A percentile compares a stretch with the other conserved stretches of the same genome.
Evolutionary conservation across 2,888 invertebrate species (phyloP).

Genomic region (Rutpela maculata): DNA sequence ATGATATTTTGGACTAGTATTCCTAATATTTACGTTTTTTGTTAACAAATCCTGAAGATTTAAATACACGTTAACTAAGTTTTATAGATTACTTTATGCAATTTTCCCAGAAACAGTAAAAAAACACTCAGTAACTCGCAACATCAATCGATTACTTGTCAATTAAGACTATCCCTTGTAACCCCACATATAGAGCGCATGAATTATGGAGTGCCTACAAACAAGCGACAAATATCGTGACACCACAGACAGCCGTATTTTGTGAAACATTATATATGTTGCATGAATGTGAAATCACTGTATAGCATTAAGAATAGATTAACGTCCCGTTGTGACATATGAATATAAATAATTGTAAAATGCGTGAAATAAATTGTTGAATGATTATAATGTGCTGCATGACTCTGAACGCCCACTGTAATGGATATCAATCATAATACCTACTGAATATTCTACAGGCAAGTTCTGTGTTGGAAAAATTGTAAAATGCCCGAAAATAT

Average conservation of each 20-base stretch:
- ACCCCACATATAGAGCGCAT: not conserved
- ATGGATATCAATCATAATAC: slow-evolving; percentile 13
- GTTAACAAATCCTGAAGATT: too few species aligned
- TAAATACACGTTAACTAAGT: too few species aligned
- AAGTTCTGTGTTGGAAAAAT: not conserved
- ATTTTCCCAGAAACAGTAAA: too few species aligned
- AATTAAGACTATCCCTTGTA: not conserved
- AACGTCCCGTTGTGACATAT: slow-evolving; percentile 47
- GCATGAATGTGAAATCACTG: slow-evolving; percentile 51
- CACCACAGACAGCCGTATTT: slow-evolving; percentile 50
- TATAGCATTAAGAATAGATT: slow-evolving; percentile 54
- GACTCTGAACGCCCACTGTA: slow-evolving; percentile 13
- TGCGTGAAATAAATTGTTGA: slow-evolving; percentile 46
- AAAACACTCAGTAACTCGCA: not conserved
- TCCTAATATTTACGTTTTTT: too few species aligned
- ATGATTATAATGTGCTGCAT: slow-evolving; percentile 30
- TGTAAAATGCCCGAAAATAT: slow-evolving; percentile 1
- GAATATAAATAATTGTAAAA: slow-evolving; percentile 47
- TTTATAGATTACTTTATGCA: too few species aligned
- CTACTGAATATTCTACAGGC: slow-evolving; percentile 6
- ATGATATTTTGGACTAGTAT: too few species aligned
- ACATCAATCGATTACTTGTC: slow-evolving; percentile 13
- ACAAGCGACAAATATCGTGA: slow-evolving; percentile 51
- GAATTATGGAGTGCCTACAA: slow-evolving; percentile 24
- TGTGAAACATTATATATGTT: slow-evolving; percentile 47